These are phyloP conservation scores for Trypoxylus dichotomus DNA, from an alignment of 1,140 invertebrate species.

Conservation along the genomic window DNA sequence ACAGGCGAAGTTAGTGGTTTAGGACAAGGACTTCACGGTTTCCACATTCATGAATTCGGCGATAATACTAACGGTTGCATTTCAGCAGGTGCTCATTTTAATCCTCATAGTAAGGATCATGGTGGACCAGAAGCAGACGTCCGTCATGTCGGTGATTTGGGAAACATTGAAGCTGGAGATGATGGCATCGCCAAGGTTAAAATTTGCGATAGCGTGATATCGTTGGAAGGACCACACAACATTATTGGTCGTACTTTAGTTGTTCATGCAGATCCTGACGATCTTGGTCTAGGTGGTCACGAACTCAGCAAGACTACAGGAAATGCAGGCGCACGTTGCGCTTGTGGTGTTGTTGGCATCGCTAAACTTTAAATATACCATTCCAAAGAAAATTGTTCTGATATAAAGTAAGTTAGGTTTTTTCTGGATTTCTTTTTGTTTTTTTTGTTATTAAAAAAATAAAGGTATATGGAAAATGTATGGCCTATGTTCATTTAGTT, in stretches of 20 bases:
- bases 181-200: constrained; percentile 77
- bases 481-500: constrained; percentile 13
- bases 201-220: constrained; percentile 74
- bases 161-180: constrained; percentile 77
- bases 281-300: constrained; percentile 91
- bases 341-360: constrained; percentile 97
- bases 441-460: constrained; percentile 34
- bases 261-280: constrained; percentile 92
- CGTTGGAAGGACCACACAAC: constrained; percentile 73
- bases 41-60: constrained; percentile 97
- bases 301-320: constrained; percentile 94
- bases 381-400: neutral
- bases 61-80: constrained; percentile 96
- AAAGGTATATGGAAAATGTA: constrained; percentile 18
- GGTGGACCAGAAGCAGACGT: constrained; percentile 74
- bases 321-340: constrained; percentile 93
- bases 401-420: neutral
- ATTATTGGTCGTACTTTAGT: constrained; percentile 89
- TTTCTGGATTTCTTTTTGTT: constrained; percentile 14
- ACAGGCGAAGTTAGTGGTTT: constrained; percentile 74
- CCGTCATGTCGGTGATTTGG: constrained; percentile 90
- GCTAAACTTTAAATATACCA: constrained; percentile 57
- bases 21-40: constrained; percentile 76
- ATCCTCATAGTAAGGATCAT: constrained; percentile 83
- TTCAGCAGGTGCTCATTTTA: constrained; percentile 94